Conservation (phyloP, 2,113 vertebrate species). For the Grammomys dolichurus region DNA sequence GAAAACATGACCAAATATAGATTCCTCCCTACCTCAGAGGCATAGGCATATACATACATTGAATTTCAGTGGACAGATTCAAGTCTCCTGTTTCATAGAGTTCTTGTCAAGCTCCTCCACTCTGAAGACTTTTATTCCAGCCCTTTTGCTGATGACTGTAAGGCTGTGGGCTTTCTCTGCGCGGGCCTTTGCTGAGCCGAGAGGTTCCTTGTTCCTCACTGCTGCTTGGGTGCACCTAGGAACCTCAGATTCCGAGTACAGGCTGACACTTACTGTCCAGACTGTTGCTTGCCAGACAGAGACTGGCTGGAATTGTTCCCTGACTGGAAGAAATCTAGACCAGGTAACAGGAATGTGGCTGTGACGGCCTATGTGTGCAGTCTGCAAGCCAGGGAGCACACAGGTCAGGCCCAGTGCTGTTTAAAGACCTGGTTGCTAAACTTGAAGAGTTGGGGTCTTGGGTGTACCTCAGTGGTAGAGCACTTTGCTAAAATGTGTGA, state of each 20-base stretch:
- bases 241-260: neutral
- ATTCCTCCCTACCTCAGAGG: neutral
- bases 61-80: neutral
- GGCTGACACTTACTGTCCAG: neutral
- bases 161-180: neutral
- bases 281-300: slow-evolving; percentile 11
- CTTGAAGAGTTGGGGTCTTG: neutral
- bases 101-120: neutral
- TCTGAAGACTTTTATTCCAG: neutral
- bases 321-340: neutral
- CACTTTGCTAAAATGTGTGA: neutral
- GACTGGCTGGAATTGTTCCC: neutral
- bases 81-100: slow-evolving; percentile 9
- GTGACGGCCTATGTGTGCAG: neutral
- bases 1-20: slow-evolving; percentile 9
- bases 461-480: neutral
- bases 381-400: neutral
- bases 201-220: neutral
- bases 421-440: neutral
- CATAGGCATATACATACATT: neutral
- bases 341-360: neutral
- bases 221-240: neutral
- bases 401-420: neutral
- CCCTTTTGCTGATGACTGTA: slow-evolving; percentile 17
- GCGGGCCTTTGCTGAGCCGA: neutral